These are phyloP conservation scores for Acrocephalus scirpaceus DNA, from an alignment of 2,797 vertebrate genomes.

Conservation along the genomic window DNA sequence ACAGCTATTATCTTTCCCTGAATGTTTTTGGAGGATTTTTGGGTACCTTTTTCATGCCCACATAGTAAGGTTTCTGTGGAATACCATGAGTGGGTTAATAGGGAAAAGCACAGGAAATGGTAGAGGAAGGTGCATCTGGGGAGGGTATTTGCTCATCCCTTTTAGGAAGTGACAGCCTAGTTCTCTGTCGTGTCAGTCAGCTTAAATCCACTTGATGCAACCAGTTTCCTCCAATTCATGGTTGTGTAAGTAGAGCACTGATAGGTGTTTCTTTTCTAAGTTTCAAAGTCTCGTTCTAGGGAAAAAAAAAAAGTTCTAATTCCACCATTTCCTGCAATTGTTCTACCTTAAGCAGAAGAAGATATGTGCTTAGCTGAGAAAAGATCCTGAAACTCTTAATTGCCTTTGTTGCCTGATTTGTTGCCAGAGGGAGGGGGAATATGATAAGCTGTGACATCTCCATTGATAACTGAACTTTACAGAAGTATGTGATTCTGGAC, in stretches of 20 bases:
- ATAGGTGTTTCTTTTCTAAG: conserved; percentile 68
- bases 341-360: conserved; percentile 78
- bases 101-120: conserved; percentile 70
- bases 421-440: conserved; percentile 58
- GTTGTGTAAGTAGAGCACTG: conserved; percentile 64
- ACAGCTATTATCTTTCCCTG: background rate
- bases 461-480: conserved; percentile 74
- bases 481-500: background rate
- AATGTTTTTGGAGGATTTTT: background rate
- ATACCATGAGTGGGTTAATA: conserved; percentile 27
- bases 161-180: conserved; percentile 75
- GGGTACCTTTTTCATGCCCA: background rate
- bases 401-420: conserved; percentile 74
- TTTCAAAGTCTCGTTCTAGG: conserved; percentile 75
- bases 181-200: conserved; percentile 71
- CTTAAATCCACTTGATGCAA: conserved; percentile 60
- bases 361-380: conserved; percentile 68
- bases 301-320: conserved; percentile 70
- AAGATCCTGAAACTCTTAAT: conserved; percentile 71
- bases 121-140: conserved; percentile 75
- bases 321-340: conserved; percentile 83
- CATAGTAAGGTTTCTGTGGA: background rate
- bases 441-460: conserved; percentile 18
- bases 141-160: conserved; percentile 68
- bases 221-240: conserved; percentile 78